Evolutionary conservation across 2,113 vertebrate species (phyloP).

Genomic region (Morone chrysops): DNA sequence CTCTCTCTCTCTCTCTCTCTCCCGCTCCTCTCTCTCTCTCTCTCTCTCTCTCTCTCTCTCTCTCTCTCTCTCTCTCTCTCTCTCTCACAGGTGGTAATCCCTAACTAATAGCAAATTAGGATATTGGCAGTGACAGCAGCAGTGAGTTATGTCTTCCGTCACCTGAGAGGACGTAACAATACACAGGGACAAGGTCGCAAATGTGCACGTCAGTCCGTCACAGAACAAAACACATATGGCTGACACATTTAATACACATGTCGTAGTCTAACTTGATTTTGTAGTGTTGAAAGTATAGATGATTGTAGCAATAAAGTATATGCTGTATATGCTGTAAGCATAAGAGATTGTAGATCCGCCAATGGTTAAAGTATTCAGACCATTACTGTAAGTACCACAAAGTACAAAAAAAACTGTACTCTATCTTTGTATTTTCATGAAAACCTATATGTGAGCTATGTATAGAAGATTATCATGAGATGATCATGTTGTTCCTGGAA

Average conservation of each 20-base stretch:
- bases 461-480: constrained; percentile 18
- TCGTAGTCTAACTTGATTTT: not conserved
- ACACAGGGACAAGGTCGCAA: constrained; percentile 27
- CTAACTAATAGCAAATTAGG: constrained; percentile 71
- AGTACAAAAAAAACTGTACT: no score
- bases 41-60: no score
- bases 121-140: constrained; percentile 66
- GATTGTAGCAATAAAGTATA: not conserved
- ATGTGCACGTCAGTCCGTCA: constrained; percentile 12
- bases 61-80: constrained; percentile 42
- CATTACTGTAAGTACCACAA: no score
- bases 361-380: no score
- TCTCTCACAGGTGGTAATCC: constrained; percentile 63
- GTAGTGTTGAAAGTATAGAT: not conserved
- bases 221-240: not conserved
- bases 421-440: not conserved
- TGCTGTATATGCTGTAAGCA: no score
- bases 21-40: no score
- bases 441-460: constrained; percentile 21
- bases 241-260: not conserved
- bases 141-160: constrained; percentile 59
- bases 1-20: no score
- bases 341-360: not conserved
- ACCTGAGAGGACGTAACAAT: constrained; percentile 35
- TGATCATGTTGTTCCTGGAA: constrained; percentile 20